Evolutionary conservation across 2,888 invertebrate species (phyloP), one percentile per base, ranked within the genome.

Genomic region (Dioctria linearis): DNA sequence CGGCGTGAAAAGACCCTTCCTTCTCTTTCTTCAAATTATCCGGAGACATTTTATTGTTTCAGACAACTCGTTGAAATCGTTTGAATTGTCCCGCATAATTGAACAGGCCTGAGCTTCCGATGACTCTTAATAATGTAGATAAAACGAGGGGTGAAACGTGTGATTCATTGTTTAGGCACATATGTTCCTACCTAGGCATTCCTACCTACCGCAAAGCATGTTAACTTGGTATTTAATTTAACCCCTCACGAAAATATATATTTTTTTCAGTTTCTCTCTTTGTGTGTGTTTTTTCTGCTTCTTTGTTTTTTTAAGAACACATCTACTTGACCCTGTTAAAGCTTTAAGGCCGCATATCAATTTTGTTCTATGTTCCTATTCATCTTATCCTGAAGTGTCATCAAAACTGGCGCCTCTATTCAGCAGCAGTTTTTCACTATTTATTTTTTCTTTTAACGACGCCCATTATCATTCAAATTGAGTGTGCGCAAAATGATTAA

Each of bases 61-160:
- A 76, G 39, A 76, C 61, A 76, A 63, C 76, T 76, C 76, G 51
- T 76, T 76, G 81, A 81, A 80, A 76, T 69, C 57, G 49, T 69
- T 76, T 82, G 78, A 82, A 82, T 80, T 78, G 73, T 78, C 82
- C 82, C 80, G 82, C 80, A 82, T 82, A 82, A 82, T 82, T 82
- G 82, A 80, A 82, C 82, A 78, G 66, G 54, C 66, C 51, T 54
- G 66, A 66, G 67, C 78, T 78, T 78, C 67, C 78, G 78, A 78
- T 78, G 66, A 66, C 78, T 78, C 78, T 67, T 54, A 51, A 66
- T 40, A 42, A 65, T 25, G 25, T 42, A 51, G 54, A 78, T 25
- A 71, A 71, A 37, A 63, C 2, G 25, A 49, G 61, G 61, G 76
- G 46, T 63, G 76, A 76, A 66, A 76, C 25, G 46, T 76, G 76